Base-by-base conservation (phyloP, 2,888 invertebrate genomes). In the Heliconius aoede region DNA sequence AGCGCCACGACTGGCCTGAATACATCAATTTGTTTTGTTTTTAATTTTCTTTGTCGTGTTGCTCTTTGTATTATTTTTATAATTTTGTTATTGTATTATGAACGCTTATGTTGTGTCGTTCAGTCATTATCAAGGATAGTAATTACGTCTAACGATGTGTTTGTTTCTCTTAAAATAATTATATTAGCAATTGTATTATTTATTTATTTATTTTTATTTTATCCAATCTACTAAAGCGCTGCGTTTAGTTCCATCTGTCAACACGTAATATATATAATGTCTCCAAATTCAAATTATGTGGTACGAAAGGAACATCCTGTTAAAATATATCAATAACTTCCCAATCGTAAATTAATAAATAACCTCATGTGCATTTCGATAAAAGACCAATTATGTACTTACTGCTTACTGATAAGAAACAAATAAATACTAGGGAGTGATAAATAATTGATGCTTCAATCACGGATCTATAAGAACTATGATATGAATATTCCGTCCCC, bases 81-180 rank as follows among this genome's bases (percentile, higher is more conserved):
- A 55, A 69, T 69, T 30, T 30, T 67, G 67, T 58, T 74, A 61
- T 61, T 69, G 24, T 68, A 46, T n/a, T n/a, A n/a, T 28, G 26
- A 51, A 67, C 28, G 51, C 32, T 69, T 61, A 51, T 74, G 46
- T 30, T 24, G 26, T 24, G 68, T 65, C 73, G 46, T 24, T 40
- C 15, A 30, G 40, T 30, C 30, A 60, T 74, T 60, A 74, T 74
- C 69, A 51, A 28, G 62, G 67, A 67, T 55, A 55, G 13, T 74
- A 46, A 77, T 77, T 77, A 73, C 46, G n/a, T 40, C 30, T 58
- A 77, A 77, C 28, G 73, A 75, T 62, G 36, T 58, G 26, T 75
- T 72, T 76, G 72, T 78, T 72, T 24, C 51, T 76, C 64, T 64
- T 64, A 64, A 64, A n/a, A 36, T 64, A 32, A 64, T 58, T 58